Conservation (phyloP, 2,797 vertebrate species). For the Micrastur ruficollis region DNA sequence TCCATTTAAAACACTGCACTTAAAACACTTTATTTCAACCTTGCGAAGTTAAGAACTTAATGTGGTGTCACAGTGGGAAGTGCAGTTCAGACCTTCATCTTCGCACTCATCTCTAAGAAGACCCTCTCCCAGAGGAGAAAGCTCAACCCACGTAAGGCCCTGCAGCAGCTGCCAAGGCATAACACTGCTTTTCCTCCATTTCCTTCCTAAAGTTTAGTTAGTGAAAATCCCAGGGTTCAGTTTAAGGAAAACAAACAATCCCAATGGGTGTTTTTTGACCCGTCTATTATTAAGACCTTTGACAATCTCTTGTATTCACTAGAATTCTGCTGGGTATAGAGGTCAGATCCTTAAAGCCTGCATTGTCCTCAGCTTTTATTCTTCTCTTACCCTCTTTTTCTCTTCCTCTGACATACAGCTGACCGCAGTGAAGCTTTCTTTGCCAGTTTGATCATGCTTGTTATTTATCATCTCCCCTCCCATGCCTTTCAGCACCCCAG, state of each 20-base stretch:
- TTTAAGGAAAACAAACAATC: background rate
- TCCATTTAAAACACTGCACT: background rate
- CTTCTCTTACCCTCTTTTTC: background rate
- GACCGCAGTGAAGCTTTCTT: background rate
- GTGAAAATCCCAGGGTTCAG: background rate
- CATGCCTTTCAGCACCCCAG: background rate
- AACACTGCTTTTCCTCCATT: background rate
- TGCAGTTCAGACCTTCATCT: background rate
- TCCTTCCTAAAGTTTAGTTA: background rate
- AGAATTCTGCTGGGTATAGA: background rate
- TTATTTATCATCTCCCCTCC: background rate
- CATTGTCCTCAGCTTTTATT: background rate
- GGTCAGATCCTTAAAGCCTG: background rate
- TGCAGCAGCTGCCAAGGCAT: background rate
- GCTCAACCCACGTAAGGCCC: background rate
- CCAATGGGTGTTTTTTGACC: background rate
- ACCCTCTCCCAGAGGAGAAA: background rate
- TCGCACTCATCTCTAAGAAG: background rate
- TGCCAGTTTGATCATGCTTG: background rate
- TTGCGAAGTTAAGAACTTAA: background rate
- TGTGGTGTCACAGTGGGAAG: background rate
- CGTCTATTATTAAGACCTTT: background rate
- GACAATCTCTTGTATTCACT: background rate
- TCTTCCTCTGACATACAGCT: background rate
- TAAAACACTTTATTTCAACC: background rate